Evolutionary conservation across 2,888 invertebrate species (phyloP).

Genomic region (Aporophyla nigra): DNA sequence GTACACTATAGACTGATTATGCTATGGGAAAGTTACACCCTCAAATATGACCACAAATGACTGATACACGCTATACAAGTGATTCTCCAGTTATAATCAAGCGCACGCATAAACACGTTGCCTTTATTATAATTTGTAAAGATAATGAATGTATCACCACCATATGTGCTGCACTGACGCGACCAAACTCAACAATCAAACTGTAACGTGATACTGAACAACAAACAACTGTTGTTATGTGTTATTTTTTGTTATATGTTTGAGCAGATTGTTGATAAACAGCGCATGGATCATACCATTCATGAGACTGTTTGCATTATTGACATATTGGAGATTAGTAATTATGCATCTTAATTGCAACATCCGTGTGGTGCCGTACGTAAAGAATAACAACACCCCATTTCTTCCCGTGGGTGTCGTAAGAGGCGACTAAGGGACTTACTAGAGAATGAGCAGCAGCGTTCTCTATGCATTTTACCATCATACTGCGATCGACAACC

Average conservation of each 20-base stretch:
- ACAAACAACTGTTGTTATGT: conserved; percentile 17
- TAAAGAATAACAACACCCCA: no score
- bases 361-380: neutral
- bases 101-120: no score
- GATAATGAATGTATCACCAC: conserved; percentile 3
- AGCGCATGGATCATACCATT: conserved; percentile 8
- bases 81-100: neutral
- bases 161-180: conserved; percentile 23
- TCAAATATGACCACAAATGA: no score
- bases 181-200: neutral
- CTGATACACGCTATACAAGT: no score
- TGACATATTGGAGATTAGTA: neutral
- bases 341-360: neutral
- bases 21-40: no score
- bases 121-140: neutral
- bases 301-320: conserved; percentile 26
- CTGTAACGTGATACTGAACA: conserved; percentile 34
- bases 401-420: no score
- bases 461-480: no score
- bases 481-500: no score
- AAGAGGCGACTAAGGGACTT: no score
- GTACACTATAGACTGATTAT: no score
- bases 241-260: conserved; percentile 21
- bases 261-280: conserved; percentile 56
- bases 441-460: no score